Evolutionary conservation across 2,113 vertebrate genomes (phyloP).

Genomic region (Gymnorhina tibicen): DNA sequence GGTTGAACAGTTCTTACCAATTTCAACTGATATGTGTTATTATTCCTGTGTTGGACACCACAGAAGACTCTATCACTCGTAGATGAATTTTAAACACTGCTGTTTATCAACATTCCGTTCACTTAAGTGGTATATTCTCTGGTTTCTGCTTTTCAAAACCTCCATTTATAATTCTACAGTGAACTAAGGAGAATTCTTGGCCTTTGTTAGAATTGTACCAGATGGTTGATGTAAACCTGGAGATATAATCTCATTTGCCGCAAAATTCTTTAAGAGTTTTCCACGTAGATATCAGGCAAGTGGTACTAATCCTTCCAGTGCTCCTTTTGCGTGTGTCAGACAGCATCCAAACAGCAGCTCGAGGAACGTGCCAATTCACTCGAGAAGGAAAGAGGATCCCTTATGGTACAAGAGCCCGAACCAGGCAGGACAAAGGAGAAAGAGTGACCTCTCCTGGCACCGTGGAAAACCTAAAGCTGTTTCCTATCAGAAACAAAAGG

Average conservation of each 20-base stretch:
- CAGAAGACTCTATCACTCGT: not conserved
- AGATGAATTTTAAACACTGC: not conserved
- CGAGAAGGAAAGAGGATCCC: not conserved
- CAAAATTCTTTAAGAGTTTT: not conserved
- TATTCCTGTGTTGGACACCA: not conserved
- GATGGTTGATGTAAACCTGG: not conserved
- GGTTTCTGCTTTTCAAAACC: not conserved
- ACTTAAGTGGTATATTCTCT: not conserved
- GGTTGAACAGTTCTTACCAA: not conserved
- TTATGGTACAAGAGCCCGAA: not conserved
- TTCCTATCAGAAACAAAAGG: not conserved
- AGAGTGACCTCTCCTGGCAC: constrained; percentile 78
- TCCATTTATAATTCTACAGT: not conserved
- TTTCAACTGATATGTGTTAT: not conserved
- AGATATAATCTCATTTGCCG: not conserved
- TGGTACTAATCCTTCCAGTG: not conserved
- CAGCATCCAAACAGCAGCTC: constrained; percentile 16
- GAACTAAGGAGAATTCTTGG: not conserved
- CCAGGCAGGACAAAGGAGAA: constrained; percentile 61
- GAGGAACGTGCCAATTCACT: not conserved
- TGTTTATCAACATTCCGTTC: not conserved
- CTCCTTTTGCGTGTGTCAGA: not conserved
- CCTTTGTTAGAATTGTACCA: not conserved
- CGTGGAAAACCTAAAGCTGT: not conserved
- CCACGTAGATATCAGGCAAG: not conserved